A percentile compares a stretch with the other conserved stretches of the same genome.
phyloP scores from a whole-genome alignment of 2,888 invertebrate species.

The Oscheius sp. region DNA sequence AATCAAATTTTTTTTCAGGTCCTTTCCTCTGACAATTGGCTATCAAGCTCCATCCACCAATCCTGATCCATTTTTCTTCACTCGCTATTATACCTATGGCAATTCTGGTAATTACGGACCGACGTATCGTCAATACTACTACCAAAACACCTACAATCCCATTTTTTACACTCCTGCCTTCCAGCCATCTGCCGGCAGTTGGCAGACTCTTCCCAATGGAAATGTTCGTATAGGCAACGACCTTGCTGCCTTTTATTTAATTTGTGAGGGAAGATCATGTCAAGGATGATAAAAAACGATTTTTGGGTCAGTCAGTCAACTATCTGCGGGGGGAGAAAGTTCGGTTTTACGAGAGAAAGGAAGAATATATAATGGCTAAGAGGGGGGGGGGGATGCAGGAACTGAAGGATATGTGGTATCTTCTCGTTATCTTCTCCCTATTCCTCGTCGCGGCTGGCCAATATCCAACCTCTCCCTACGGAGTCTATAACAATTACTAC shows the following conservation, averaged over 20 bases:
- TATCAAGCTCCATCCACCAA: no score
- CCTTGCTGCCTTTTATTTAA: background rate
- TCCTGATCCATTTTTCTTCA: no score
- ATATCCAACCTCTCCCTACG: background rate
- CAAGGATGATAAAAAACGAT: background rate
- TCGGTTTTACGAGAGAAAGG: no score
- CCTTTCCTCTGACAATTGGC: no score
- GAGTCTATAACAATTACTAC: slow-evolving; percentile 9
- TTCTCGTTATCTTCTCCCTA: background rate
- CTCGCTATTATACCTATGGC: no score
- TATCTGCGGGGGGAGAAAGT: no score
- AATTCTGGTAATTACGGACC: background rate
- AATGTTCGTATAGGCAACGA: background rate
- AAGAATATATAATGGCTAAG: no score
- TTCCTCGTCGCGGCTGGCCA: no score
- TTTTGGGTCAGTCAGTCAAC: no score
- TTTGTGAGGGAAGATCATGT: background rate
- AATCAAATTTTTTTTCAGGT: no score
- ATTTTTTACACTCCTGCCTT: background rate
- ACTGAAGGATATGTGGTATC: background rate
- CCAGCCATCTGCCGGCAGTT: background rate
- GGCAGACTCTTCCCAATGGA: background rate
- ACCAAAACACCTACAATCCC: background rate
- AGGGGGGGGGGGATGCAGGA: background rate
- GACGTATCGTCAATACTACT: background rate